A percentile compares a stretch with the other conserved stretches of the same genome.
phyloP scores from a whole-genome alignment of 1,140 invertebrate genomes.

The Leptopilina boulardi region DNA sequence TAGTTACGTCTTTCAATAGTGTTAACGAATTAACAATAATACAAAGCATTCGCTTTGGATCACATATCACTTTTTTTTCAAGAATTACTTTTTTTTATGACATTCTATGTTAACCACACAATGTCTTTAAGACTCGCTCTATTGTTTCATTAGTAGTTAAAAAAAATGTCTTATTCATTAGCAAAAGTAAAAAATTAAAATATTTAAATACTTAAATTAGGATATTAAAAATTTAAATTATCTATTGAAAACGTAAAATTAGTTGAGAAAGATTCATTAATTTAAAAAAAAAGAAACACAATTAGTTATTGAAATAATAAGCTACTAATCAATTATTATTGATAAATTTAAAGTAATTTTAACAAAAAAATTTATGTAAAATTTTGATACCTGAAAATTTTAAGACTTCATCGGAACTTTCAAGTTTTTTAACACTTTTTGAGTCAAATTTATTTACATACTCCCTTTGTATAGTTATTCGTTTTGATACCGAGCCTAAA shows the following conservation, averaged over 20 bases:
- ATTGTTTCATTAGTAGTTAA: slow-evolving; percentile 8
- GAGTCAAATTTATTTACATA: slow-evolving; percentile 9
- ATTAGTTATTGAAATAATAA: no score
- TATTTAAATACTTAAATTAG: no score
- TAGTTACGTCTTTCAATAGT: slow-evolving; percentile 30
- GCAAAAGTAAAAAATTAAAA: no score
- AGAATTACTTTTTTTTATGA: not conserved
- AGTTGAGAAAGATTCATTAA: no score
- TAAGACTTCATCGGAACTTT: not conserved
- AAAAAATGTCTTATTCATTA: no score
- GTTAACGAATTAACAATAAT: slow-evolving; percentile 29
- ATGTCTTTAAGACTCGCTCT: not conserved
- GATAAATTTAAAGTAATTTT: no score
- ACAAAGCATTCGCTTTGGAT: not conserved
- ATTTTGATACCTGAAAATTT: slow-evolving; percentile 19
- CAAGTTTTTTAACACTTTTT: slow-evolving; percentile 1
- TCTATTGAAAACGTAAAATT: no score
- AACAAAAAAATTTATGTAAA: no score
- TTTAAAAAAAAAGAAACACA: no score
- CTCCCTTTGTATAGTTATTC: slow-evolving; percentile 9
- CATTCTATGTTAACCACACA: not conserved
- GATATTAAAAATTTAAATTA: no score
- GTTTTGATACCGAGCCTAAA: not conserved
- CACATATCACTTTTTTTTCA: not conserved
- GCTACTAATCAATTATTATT: no score